Evolutionary conservation across 2,888 invertebrate species (phyloP).

Genomic region (Nemoura dubitans): DNA sequence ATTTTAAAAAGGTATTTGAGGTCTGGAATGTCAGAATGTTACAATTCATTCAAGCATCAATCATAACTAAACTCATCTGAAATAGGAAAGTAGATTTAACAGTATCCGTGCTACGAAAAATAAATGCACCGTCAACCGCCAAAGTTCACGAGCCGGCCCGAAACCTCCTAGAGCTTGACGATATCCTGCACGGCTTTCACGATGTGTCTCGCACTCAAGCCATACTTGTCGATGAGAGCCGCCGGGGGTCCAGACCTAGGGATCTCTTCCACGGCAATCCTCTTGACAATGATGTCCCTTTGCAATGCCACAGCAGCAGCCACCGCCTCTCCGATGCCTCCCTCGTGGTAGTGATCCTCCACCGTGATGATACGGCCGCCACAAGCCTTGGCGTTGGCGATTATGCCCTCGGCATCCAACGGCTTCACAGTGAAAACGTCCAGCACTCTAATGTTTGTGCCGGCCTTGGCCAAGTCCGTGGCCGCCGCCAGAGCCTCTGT

Average conservation of each 20-base stretch:
- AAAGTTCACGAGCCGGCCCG: neutral
- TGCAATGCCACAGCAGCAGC: slow-evolving; percentile 79
- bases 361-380: slow-evolving; percentile 89
- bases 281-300: slow-evolving; percentile 76
- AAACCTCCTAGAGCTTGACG: slow-evolving; percentile 60
- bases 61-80: too few species aligned
- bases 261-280: slow-evolving; percentile 81
- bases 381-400: slow-evolving; percentile 78
- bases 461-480: slow-evolving; percentile 73
- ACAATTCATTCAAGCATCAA: too few species aligned
- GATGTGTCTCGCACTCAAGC: slow-evolving; percentile 85
- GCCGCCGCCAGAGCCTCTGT: slow-evolving; percentile 90
- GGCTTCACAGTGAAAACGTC: slow-evolving; percentile 98
- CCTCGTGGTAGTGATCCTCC: slow-evolving; percentile 96
- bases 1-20: too few species aligned
- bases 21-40: too few species aligned
- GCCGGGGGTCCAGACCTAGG: slow-evolving; percentile 93
- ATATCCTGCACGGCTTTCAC: slow-evolving; percentile 73
- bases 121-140: too few species aligned
- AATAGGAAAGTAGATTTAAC: too few species aligned
- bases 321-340: slow-evolving; percentile 97
- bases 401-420: slow-evolving; percentile 81
- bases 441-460: slow-evolving; percentile 81
- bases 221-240: slow-evolving; percentile 87
- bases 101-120: too few species aligned